Evolutionary conservation across 2,797 vertebrate genomes (phyloP).

Genomic region (Malacoraja senta): DNA sequence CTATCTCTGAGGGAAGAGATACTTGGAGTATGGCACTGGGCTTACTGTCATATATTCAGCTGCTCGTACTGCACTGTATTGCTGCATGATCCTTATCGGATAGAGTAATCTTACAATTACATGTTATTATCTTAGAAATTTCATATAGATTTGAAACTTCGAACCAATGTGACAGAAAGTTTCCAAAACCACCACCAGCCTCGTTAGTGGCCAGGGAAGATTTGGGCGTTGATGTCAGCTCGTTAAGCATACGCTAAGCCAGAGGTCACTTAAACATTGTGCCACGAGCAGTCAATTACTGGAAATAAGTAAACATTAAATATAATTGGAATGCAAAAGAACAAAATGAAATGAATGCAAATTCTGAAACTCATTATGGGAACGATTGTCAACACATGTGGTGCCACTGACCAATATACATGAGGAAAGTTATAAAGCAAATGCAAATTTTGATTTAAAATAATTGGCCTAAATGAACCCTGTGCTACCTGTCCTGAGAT

Average conservation of each 20-base stretch:
- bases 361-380: not conserved
- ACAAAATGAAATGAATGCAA: not conserved
- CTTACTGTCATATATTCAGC: not conserved
- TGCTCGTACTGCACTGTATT: not conserved
- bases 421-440: not conserved
- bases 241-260: not conserved
- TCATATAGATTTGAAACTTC: not conserved
- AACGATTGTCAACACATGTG: not conserved
- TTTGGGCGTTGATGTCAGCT: constrained; percentile 4
- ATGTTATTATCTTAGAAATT: not conserved
- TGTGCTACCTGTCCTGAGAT: not conserved
- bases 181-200: not conserved
- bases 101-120: not conserved
- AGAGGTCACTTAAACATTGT: constrained; percentile 19
- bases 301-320: not conserved
- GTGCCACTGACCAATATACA: not conserved
- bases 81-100: not conserved
- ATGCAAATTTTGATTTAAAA: not conserved
- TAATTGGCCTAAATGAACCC: not conserved
- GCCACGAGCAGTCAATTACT: not conserved
- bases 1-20: not conserved
- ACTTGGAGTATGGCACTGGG: not conserved
- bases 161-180: not conserved
- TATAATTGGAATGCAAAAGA: not conserved
- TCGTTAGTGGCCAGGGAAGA: not conserved